These are phyloP conservation scores for Anableps anableps DNA, from an alignment of 2,797 vertebrate species.

Conservation along the genomic window DNA sequence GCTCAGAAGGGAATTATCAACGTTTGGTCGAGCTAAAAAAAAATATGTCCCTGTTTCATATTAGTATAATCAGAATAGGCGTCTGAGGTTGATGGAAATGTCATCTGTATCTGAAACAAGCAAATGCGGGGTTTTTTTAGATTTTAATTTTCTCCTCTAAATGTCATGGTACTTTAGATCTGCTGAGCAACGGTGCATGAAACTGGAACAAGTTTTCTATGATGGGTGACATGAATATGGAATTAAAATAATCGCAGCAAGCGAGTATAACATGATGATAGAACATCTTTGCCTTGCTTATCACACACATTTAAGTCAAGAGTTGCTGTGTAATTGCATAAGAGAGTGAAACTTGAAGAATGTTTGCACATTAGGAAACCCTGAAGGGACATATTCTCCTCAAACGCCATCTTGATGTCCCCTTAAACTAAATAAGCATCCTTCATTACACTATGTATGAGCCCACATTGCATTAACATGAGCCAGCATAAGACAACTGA, in stretches of 20 bases:
- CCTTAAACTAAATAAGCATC: constrained; percentile 42
- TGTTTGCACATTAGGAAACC: constrained; percentile 28
- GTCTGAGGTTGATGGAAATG: neutral
- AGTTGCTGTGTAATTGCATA: constrained; percentile 11
- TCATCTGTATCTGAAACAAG: neutral
- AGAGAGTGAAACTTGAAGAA: constrained; percentile 9
- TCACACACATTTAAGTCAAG: constrained; percentile 9
- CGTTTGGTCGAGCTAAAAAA: neutral
- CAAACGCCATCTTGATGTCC: constrained; percentile 9
- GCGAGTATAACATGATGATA: neutral
- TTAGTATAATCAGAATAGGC: neutral
- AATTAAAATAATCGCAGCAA: neutral
- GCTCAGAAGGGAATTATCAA: neutral
- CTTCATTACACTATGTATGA: constrained; percentile 43
- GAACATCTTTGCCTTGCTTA: neutral
- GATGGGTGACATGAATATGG: neutral
- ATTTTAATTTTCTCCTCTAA: neutral
- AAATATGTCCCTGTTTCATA: neutral
- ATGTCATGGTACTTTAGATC: neutral
- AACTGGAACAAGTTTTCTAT: neutral
- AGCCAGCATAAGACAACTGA: constrained; percentile 14
- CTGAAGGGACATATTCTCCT: constrained; percentile 28
- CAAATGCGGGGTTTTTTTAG: neutral
- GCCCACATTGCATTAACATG: constrained; percentile 28
- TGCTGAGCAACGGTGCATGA: neutral